These are phyloP conservation scores for Pagrus major DNA, from an alignment of 2,113 vertebrate species.

Conservation along the genomic window DNA sequence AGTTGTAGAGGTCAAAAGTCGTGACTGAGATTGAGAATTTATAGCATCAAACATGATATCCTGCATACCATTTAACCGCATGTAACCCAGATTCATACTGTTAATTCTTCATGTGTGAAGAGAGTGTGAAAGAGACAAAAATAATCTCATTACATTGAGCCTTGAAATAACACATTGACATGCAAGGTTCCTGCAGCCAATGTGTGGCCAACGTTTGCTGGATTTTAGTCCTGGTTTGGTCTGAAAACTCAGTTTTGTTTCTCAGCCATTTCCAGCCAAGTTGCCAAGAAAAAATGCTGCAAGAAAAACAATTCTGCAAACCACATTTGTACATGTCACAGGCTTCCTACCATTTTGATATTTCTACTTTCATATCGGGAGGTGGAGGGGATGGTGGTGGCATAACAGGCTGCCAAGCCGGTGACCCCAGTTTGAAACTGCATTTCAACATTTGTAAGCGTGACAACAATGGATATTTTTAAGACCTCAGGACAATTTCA, in stretches of 20 bases:
- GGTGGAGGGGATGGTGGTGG: too few relatives aligned
- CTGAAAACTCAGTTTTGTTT: neutral
- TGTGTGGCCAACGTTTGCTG: too few relatives aligned
- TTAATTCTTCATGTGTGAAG: neutral
- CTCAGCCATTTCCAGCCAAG: neutral
- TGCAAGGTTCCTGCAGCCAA: neutral
- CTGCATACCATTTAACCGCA: neutral
- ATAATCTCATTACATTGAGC: neutral
- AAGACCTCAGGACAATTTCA: too few relatives aligned
- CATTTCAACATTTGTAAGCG: too few relatives aligned
- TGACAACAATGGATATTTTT: too few relatives aligned
- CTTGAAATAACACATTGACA: neutral
- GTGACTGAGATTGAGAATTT: conserved; percentile 13
- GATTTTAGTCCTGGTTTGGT: neutral
- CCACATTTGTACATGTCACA: too few relatives aligned
- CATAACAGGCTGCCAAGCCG: too few relatives aligned
- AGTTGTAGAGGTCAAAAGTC: conserved; percentile 39
- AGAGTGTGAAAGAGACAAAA: neutral
- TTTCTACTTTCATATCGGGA: too few relatives aligned
- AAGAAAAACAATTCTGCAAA: too few relatives aligned
- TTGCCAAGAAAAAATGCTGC: too few relatives aligned
- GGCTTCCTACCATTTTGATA: too few relatives aligned
- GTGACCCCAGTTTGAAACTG: too few relatives aligned
- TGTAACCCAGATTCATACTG: neutral
- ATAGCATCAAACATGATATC: neutral